phyloP scores from a whole-genome alignment of 2,113 vertebrate species.

The Xenopus borealis region DNA sequence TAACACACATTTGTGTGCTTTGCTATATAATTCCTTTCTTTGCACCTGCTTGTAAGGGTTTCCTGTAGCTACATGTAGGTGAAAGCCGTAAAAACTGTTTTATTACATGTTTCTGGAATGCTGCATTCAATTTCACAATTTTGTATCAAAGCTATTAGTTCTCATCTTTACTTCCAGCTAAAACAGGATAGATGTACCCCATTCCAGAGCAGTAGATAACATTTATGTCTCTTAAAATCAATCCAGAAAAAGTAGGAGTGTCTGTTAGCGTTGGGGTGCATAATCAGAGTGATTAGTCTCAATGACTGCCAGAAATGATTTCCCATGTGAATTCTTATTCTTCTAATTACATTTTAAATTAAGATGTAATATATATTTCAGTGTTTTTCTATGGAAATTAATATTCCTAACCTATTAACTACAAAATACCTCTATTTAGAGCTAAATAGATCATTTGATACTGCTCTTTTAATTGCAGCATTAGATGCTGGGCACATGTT shows the following conservation, averaged over 20 bases:
- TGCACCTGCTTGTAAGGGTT: not conserved
- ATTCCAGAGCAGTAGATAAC: not conserved
- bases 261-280: not conserved
- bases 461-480: too few species aligned
- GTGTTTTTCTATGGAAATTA: too few species aligned
- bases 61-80: not conserved
- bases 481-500: too few species aligned
- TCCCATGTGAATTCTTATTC: too few species aligned
- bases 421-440: too few species aligned
- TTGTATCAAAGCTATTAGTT: not conserved
- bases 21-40: not conserved
- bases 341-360: too few species aligned
- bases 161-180: not conserved
- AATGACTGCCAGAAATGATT: not conserved
- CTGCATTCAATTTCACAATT: not conserved
- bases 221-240: not conserved
- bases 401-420: too few species aligned
- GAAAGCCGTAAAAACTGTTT: not conserved
- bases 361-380: too few species aligned
- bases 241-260: not conserved
- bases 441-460: too few species aligned
- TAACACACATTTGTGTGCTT: not conserved
- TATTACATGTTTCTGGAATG: not conserved
- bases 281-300: not conserved
- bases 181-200: not conserved